Base-by-base conservation (phyloP, 1,140 invertebrate species). In the Bombus turneri region DNA sequence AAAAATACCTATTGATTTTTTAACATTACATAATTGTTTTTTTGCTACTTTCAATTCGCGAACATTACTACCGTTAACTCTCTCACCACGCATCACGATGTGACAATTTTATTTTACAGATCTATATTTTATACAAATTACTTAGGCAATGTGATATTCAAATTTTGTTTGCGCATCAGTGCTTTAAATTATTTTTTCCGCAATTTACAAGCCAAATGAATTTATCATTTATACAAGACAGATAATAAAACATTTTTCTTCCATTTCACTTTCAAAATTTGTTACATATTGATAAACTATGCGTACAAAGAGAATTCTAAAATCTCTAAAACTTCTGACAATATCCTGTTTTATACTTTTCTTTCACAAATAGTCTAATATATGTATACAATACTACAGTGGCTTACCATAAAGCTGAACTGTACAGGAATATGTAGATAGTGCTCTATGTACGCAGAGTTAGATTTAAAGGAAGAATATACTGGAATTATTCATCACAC, bases 111-210 rank as follows among this genome's bases (percentile, higher is more conserved):
- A 91, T 86, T 90, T 91, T 92, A 91, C 91, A 92, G 87, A 87
- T 88, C 86, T 91, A 71, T 88, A 87, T 82, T 92, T 92, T 90
- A 92, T 91, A 91, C 91, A 92, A 92, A 91, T 91, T 89, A 91
- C 85, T 91, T 92, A 91, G 89, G 90, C 91, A 87, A 87, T 86
- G 81, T 90, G 81, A 89, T 87, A 90, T 90, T 90, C 84, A 85
- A 85, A 87, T 91, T 89, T 86, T 53, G 47, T 82, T 78, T 88
- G 74, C 74, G 80, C 68, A 83, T 83, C 69, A 76, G 82, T 83
- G 41, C 43, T 59, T 85, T 83, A 64, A 79, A 41, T 76, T 83
- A 77, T 68, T 12, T 68, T 77, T 34, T 72, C 15, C 31, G 86
- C 86, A 90, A 87, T 90, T 89, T 90, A 90, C 89, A 90, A 86